Conservation (phyloP, 2,888 invertebrate species). For the Chaetoderma sp. region DNA sequence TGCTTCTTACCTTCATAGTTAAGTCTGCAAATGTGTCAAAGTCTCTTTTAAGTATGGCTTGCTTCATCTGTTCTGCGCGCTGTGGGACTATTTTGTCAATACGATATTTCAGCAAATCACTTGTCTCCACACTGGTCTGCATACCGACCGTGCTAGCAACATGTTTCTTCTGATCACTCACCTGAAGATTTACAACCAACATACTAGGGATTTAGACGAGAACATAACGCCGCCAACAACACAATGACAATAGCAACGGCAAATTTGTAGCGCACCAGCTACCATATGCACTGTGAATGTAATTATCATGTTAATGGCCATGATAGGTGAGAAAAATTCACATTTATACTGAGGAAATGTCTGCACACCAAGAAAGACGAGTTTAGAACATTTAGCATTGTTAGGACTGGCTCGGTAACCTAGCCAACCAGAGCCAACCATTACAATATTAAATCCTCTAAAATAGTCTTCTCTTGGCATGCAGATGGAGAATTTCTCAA, state of each 20-base stretch:
- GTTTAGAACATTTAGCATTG: too few relatives aligned
- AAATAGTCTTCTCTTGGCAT: too few relatives aligned
- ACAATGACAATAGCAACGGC: background rate
- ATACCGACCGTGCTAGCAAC: conserved; percentile 90
- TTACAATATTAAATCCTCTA: too few relatives aligned
- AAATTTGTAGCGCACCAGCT: background rate
- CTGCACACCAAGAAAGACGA: too few relatives aligned
- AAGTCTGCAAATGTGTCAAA: conserved; percentile 89
- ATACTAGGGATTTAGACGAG: background rate
- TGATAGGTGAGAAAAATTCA: too few relatives aligned
- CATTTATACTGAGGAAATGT: too few relatives aligned
- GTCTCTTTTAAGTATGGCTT: conserved; percentile 78
- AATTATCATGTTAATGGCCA: too few relatives aligned
- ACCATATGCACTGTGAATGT: background rate
- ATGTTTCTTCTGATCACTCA: conserved; percentile 81
- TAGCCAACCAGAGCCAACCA: too few relatives aligned
- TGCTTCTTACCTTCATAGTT: conserved; percentile 83
- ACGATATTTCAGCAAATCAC: conserved; percentile 83
- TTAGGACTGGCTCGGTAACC: too few relatives aligned
- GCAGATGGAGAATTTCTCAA: too few relatives aligned
- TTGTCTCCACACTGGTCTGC: conserved; percentile 84
- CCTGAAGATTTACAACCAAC: too few relatives aligned
- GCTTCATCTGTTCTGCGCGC: conserved; percentile 75
- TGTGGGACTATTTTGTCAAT: conserved; percentile 80
- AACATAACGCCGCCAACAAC: background rate